Evolutionary conservation across 2,797 vertebrate species (phyloP), one percentile per base, ranked within the genome.

Genomic region (Hirundo rustica): DNA sequence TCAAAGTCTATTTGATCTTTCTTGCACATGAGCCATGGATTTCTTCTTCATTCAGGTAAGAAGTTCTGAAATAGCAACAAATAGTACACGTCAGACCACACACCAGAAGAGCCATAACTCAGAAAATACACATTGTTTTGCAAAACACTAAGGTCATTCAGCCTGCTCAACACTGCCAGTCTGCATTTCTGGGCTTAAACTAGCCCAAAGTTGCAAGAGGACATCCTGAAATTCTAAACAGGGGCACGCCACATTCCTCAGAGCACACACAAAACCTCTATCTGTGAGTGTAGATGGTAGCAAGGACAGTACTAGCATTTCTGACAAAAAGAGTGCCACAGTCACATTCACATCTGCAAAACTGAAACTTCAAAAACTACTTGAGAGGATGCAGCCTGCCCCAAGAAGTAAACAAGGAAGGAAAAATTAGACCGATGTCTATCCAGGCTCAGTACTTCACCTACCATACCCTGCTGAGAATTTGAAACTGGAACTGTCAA

Each of bases 141-240:
- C 27, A 74, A 40, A 90, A 74, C 9, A 27, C 19, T 10, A 29
- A 36, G 25, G 27, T 22, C 50, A 19, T 44, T 68, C n/a, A 57
- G 68, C 42, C 17, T 2, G 0, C 20, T n/a, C 62, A 36, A 11
- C 17, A 16, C 5, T 15, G 5, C 0, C 0, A 48, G 32, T 36
- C 50, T 55, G 36, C 36, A 54, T 44, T 75, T 78, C 54, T 65
- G 20, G 8, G 17, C 57, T 86, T 81, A 54, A 88, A 74, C 9
- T 36, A 81, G 50, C 34, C 64, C 13, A 36, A 32, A 81, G 34
- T 5, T 75, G 66, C 58, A 81, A 86, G 73, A 68, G 40, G 25
- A 26, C 51, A 51, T 11, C 38, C 50, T 47, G 66, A 88, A 65
- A 84, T 42, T 65, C 57, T 21, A 20, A 42, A 67, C 7, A 19